phyloP scores from a whole-genome alignment of 2,113 vertebrate genomes.

The Hypanus sabinus region DNA sequence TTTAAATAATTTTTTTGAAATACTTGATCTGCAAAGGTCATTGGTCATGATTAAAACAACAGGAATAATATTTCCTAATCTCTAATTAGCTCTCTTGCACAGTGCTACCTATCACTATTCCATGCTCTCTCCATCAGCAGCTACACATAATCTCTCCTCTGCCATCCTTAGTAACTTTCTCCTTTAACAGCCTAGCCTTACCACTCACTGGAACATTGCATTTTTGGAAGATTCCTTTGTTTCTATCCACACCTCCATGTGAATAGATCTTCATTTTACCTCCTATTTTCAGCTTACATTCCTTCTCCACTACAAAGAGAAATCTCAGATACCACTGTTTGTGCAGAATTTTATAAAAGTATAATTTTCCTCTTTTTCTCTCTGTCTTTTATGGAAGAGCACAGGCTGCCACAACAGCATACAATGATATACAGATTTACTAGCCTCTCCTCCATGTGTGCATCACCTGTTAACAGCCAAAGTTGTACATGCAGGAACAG shows the following conservation, averaged over 20 bases:
- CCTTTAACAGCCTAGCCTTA: background rate
- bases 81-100: background rate
- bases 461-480: too few species aligned
- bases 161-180: background rate
- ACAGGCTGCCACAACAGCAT: too few species aligned
- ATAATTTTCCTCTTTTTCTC: background rate
- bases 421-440: too few species aligned
- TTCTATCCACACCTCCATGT: background rate
- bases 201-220: background rate
- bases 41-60: background rate
- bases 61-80: background rate
- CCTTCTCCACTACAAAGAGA: background rate
- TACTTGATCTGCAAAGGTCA: background rate
- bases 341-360: background rate
- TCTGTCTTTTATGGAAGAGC: too few species aligned
- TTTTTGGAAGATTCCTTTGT: background rate
- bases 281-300: background rate
- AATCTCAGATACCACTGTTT: background rate
- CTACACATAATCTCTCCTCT: background rate
- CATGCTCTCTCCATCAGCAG: background rate
- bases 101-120: background rate
- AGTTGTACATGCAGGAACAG: too few species aligned
- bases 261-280: background rate
- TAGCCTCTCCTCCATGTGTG: too few species aligned
- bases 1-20: background rate